phyloP scores from a whole-genome alignment of 2,797 vertebrate genomes.

The Centropyge bicolor region DNA sequence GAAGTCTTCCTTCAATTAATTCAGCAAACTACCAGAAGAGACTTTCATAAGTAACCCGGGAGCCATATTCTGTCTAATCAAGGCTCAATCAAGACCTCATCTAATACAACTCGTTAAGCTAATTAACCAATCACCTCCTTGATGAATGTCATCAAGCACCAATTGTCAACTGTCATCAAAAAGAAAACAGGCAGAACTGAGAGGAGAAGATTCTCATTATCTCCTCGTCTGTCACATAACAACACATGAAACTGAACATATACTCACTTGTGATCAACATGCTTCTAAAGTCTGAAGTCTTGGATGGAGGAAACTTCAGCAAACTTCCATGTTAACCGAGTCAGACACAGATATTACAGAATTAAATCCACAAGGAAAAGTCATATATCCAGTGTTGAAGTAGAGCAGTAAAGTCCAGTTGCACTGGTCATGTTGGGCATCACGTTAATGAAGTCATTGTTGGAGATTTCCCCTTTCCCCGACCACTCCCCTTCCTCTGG shows the following conservation, averaged over 20 bases:
- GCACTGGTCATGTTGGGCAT: slow-evolving; percentile 57
- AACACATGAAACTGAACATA: background rate
- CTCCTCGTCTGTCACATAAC: slow-evolving; percentile 7
- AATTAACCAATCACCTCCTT: slow-evolving; percentile 56
- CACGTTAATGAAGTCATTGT: slow-evolving; percentile 77
- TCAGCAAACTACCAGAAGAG: background rate
- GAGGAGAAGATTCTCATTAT: slow-evolving; percentile 6
- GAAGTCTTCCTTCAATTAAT: background rate
- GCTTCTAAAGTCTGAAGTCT: slow-evolving; percentile 18
- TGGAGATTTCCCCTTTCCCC: slow-evolving; percentile 68
- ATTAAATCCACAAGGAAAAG: slow-evolving; percentile 30
- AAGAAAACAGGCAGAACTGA: slow-evolving; percentile 12
- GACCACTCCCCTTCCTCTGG: slow-evolving; percentile 74
- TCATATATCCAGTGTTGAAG: slow-evolving; percentile 27
- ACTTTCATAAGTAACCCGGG: slow-evolving; percentile 15
- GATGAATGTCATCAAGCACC: slow-evolving; percentile 53
- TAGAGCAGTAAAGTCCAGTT: slow-evolving; percentile 19
- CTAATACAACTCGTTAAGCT: slow-evolving; percentile 45
- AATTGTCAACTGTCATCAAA: slow-evolving; percentile 36
- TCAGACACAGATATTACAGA: background rate
- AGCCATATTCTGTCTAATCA: slow-evolving; percentile 37
- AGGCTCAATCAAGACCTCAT: slow-evolving; percentile 38
- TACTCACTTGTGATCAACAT: slow-evolving; percentile 88
- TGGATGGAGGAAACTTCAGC: slow-evolving; percentile 30
- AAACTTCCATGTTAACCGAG: slow-evolving; percentile 53